A percentile compares a stretch with the other conserved stretches of the same genome.
Conservation (phyloP, 2,113 vertebrate species). For the Romanogobio albipinnatus region DNA sequence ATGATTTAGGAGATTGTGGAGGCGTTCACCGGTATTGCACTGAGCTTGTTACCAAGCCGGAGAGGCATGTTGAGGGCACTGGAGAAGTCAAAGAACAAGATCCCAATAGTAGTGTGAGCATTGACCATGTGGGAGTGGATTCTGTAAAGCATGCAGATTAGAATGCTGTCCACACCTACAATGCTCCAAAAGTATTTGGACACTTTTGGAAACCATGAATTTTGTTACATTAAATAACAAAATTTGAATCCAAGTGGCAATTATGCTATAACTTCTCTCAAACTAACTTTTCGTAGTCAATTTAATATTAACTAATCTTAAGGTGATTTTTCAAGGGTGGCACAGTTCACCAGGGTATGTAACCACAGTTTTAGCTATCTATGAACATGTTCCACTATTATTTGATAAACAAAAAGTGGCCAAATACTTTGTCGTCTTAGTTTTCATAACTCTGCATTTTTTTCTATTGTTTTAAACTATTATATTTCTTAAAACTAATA, state of each 20-base stretch:
- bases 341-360: background rate
- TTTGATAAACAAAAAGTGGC: background rate
- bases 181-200: background rate
- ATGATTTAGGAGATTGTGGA: constrained; percentile 39
- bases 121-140: background rate
- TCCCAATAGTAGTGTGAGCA: background rate
- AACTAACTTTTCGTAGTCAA: too few relatives aligned
- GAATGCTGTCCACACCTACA: background rate
- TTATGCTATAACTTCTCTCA: background rate
- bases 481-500: too few relatives aligned
- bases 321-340: background rate
- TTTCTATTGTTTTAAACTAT: too few relatives aligned
- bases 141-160: background rate
- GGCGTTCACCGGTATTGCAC: constrained; percentile 9
- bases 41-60: constrained; percentile 17
- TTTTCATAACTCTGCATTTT: too few relatives aligned
- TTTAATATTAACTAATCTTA: background rate
- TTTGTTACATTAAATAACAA: background rate
- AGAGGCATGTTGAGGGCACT: constrained; percentile 11
- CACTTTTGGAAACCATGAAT: background rate
- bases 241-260: background rate
- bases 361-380: background rate
- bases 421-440: too few relatives aligned
- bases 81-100: constrained; percentile 18
- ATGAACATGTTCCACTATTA: background rate